Conservation (phyloP, 2,113 vertebrate genomes). For the Pelobates fuscus region DNA sequence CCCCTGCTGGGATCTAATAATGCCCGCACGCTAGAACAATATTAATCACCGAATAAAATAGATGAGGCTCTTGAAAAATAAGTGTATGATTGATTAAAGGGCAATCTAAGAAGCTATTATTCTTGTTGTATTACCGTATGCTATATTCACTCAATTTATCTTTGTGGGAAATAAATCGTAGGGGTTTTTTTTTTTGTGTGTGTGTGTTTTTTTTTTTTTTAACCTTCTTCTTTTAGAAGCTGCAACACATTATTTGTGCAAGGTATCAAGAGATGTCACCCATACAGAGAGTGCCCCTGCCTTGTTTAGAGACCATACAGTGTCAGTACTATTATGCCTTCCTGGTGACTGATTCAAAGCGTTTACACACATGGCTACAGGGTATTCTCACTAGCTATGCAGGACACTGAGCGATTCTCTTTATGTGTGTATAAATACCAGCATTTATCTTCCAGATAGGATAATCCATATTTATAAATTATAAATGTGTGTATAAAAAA, state of each 20-base stretch:
- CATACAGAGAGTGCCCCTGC: neutral
- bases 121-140: slow-evolving; percentile 82
- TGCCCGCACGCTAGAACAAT: slow-evolving; percentile 76
- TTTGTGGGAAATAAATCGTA: slow-evolving; percentile 76
- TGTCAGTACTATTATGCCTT: slow-evolving; percentile 24
- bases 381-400: too few relatives aligned
- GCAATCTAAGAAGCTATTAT: slow-evolving; percentile 86
- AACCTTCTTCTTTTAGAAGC: neutral
- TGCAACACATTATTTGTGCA: slow-evolving; percentile 6
- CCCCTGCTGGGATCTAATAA: slow-evolving; percentile 90
- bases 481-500: slow-evolving; percentile 38
- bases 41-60: slow-evolving; percentile 95
- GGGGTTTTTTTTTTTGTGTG: too few relatives aligned
- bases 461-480: too few relatives aligned
- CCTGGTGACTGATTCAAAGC: too few relatives aligned
- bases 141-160: slow-evolving; percentile 85
- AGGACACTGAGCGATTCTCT: too few relatives aligned
- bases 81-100: slow-evolving; percentile 90
- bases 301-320: slow-evolving; percentile 1
- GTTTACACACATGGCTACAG: too few relatives aligned
- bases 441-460: too few relatives aligned
- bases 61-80: slow-evolving; percentile 86
- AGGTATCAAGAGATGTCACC: slow-evolving; percentile 23
- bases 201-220: slow-evolving; percentile 68
- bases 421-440: too few relatives aligned